Base-by-base conservation (phyloP, 2,888 invertebrate species). In the Agonopterix subpropinquella region DNA sequence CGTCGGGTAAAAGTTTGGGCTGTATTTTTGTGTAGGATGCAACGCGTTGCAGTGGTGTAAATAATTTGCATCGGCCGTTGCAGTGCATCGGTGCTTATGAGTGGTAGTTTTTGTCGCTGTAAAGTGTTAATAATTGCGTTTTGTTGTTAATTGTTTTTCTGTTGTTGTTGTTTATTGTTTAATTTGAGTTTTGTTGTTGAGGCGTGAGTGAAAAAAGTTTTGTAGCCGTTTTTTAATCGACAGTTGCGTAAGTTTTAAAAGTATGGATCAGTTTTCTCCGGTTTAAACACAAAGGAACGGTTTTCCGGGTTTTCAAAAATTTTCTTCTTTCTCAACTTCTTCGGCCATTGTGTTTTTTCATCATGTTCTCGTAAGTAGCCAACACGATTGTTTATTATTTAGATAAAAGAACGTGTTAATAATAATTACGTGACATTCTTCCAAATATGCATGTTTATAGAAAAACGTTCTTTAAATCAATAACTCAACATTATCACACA, bases 11-110 rank as follows among this genome's bases (percentile, higher is more conserved):
- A 54, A 44, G 50, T 50, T 60, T 49, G 50, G 47, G 52, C 57
- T 59, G 58, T 43, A 44, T 47, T 73, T 71, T 72, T 57, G 53
- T 53, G 57, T 54, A 56, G 55, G 60, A 75, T 86, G 85, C 85
- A 84, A 62, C 65, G 61, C 53, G 70, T 61, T 85, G 85, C 84
- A 82, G 67, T 59, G 52, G 57, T 62, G 80, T 86, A 86, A 86
- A 86, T 88, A 86, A 83, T 83, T 87, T 85, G 86, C 87, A 86
- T 81, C 56, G 53, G 59, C 54, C 67, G 76, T 73, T 87, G 86
- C 87, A 86, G 70, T 69, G 65, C 56, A 56, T 44, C 55, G 80
- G 80, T 70, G 71, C 87, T 88, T 55, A 88, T 88, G 57, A 88
- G 87, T 84, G 87, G 84, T 86, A 70, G 55, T 55, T 62, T 64